phyloP scores from a whole-genome alignment of 1,140 invertebrate species.

The Bombus difficillimus region DNA sequence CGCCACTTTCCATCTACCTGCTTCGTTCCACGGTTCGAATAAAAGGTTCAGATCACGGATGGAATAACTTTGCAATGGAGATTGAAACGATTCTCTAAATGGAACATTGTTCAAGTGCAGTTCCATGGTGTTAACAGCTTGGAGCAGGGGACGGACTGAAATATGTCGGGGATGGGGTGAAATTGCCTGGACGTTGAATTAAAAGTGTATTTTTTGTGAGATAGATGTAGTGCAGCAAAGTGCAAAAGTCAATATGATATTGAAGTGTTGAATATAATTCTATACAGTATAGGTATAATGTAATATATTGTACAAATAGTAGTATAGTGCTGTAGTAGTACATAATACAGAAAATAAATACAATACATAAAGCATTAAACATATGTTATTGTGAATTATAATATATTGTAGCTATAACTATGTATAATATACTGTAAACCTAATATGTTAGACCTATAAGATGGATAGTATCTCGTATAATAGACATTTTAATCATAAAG shows the following conservation, averaged over 20 bases:
- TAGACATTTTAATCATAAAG: neutral
- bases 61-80: neutral
- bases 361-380: too few species aligned
- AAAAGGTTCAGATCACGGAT: neutral
- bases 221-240: neutral
- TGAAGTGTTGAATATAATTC: neutral
- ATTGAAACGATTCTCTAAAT: neutral
- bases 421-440: too few species aligned
- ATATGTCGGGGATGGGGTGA: neutral
- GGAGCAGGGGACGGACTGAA: neutral
- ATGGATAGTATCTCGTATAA: too few species aligned
- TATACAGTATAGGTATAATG: neutral
- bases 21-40: too few species aligned
- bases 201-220: neutral
- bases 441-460: too few species aligned
- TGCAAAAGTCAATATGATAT: neutral
- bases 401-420: too few species aligned
- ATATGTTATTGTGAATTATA: too few species aligned
- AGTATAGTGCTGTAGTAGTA: too few species aligned
- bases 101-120: neutral
- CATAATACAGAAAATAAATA: too few species aligned
- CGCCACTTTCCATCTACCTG: neutral
- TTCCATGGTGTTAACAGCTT: neutral
- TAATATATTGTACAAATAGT: neutral
- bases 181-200: neutral